Base-by-base conservation (phyloP, 2,888 invertebrate species). In the Platycheirus rosarum region DNA sequence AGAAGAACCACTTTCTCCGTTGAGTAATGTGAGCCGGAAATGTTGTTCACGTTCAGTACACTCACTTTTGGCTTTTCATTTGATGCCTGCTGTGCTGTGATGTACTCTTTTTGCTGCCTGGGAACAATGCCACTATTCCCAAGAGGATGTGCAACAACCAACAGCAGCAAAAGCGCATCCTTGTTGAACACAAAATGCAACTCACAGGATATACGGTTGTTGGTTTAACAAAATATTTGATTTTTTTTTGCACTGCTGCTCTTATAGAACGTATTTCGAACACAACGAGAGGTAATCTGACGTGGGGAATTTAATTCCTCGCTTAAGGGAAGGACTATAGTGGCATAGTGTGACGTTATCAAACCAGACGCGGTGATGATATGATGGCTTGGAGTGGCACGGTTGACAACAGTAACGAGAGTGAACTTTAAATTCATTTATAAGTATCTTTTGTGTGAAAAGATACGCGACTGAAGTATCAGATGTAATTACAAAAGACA, bases 121-220 rank as follows among this genome's bases (percentile, higher is more conserved):
- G 44, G 46, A 51, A 11, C 49, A 53, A 29, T 44, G 40, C 42
- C 63, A 49, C 55, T 16, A 40, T 37, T 23, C 20, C 46, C 29
- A 46, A 32, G 14, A 55, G 66, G 53, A 40, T 68, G 62, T 32
- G 35, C 16, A 74, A 55, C 46, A 68, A 62, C 66, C 55, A 62
- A 68, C 40, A 48, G 40, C 40, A 48, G 48, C 66, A 74, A 74
- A 66, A 68, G 60, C 60, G 68, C 78, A 78, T 78, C 66, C 32
- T 68, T 62, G 51, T 74, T 68, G 55, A 62, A 57, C 60, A 62
- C 46, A 74, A 66, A 73, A 74, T 78, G 60, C 77, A 78, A 73
- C 53, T 60, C 78, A 78, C 73, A 73, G 73, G 74, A 74, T 78
- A 78, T 78, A 73, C 78, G 60, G 40, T 77, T 40, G 71, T 77